Evolutionary conservation across 2,888 invertebrate species (phyloP).

Genomic region (Drosophila mettleri): DNA sequence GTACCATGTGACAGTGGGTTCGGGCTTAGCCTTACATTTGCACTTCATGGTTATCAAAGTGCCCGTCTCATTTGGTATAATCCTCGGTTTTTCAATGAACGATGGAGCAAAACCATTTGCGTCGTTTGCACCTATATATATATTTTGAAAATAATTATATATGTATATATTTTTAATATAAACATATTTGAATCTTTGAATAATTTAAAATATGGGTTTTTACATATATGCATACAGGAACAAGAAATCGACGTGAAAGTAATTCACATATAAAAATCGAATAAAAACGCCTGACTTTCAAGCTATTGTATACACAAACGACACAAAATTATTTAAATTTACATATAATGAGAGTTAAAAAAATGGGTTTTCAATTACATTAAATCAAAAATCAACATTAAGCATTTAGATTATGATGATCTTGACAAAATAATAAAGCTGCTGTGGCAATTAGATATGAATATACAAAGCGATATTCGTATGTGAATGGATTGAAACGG

Average conservation of each 20-base stretch:
- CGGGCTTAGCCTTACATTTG: slow-evolving; percentile 97
- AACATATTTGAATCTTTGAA: neutral
- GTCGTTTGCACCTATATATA: slow-evolving; percentile 92
- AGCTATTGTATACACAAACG: neutral
- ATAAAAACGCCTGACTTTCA: neutral
- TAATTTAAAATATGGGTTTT: neutral
- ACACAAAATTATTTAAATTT: neutral
- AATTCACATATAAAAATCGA: neutral
- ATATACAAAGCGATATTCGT: neutral
- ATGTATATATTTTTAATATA: neutral
- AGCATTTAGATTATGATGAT: too few species aligned
- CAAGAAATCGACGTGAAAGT: neutral
- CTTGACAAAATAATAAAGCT: too few species aligned
- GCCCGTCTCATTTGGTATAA: slow-evolving; percentile 99
- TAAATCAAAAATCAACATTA: neutral
- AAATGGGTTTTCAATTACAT: neutral
- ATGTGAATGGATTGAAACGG: neutral
- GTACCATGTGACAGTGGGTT: slow-evolving; percentile 97
- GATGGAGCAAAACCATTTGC: slow-evolving; percentile 96
- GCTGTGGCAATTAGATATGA: too few species aligned
- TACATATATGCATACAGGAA: neutral
- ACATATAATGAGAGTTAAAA: too few species aligned
- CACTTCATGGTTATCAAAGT: slow-evolving; percentile 99
- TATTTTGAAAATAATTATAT: neutral
- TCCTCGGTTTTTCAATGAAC: slow-evolving; percentile 99